Evolutionary conservation across 2,797 vertebrate species (phyloP).

Genomic region (Adrianichthys oophorus): DNA sequence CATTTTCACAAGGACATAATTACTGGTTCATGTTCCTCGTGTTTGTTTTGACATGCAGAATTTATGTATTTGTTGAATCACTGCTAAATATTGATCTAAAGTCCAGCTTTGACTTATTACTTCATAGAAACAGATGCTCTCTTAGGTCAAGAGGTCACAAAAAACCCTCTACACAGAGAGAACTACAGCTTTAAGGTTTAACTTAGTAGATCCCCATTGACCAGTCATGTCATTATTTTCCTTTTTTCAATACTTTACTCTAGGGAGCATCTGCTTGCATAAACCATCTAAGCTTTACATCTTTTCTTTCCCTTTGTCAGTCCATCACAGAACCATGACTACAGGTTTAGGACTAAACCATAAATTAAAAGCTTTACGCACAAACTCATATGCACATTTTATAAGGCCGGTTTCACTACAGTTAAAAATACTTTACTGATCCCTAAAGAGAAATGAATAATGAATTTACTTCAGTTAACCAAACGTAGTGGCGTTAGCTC

Average conservation of each 20-base stretch:
- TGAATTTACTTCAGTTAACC: background rate
- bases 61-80: too few species aligned
- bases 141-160: constrained; percentile 11
- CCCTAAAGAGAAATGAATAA: too few species aligned
- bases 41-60: too few species aligned
- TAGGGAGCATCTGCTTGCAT: too few species aligned
- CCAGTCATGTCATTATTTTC: background rate
- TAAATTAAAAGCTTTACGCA: background rate
- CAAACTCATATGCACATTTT: constrained; percentile 3
- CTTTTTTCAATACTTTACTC: background rate
- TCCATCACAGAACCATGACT: background rate
- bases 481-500: background rate
- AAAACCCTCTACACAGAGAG: constrained; percentile 13
- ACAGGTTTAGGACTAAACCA: background rate
- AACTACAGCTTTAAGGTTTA: constrained; percentile 13
- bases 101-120: constrained; percentile 8
- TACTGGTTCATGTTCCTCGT: too few species aligned
- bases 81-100: constrained; percentile 11
- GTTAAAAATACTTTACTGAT: too few species aligned
- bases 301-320: too few species aligned
- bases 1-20: too few species aligned
- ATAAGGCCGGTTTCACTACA: background rate
- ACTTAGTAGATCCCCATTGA: constrained; percentile 9
- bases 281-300: too few species aligned
- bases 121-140: constrained; percentile 14